Evolutionary conservation across 2,113 vertebrate genomes (phyloP).

Genomic region (Psephotus haematonotus): DNA sequence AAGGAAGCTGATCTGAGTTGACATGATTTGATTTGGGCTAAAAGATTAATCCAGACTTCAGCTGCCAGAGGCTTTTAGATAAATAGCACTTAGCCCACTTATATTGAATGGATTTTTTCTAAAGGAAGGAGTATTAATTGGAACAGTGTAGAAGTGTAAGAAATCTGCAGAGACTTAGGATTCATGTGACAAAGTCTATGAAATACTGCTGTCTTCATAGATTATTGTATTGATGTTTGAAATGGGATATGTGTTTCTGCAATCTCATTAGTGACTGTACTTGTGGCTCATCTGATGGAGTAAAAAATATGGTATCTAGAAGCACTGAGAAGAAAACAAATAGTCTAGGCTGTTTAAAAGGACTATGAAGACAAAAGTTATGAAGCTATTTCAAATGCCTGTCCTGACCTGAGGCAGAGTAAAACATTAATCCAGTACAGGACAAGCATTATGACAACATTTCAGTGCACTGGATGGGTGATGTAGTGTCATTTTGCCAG

Average conservation of each 20-base stretch:
- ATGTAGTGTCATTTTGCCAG: neutral
- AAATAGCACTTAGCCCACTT: conserved; percentile 66
- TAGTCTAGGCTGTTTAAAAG: neutral
- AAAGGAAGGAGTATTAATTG: conserved; percentile 14
- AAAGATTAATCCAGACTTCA: conserved; percentile 64
- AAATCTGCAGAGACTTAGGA: neutral
- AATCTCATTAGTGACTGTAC: neutral
- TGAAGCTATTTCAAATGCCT: neutral
- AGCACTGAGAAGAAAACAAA: neutral
- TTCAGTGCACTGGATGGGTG: neutral
- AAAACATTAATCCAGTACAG: neutral
- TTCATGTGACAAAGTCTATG: neutral
- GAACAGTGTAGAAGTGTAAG: neutral
- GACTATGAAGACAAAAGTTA: neutral
- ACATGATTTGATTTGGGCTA: conserved; percentile 71
- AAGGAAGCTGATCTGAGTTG: conserved; percentile 56
- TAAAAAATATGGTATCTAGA: neutral
- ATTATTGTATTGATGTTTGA: neutral
- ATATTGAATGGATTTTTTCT: conserved; percentile 6
- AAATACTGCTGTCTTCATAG: neutral
- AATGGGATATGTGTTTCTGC: neutral
- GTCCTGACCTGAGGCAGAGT: neutral
- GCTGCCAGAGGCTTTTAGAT: conserved; percentile 64
- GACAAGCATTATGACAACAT: neutral
- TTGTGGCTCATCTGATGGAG: neutral